Percentiles rank a stretch among this genome's conserved stretches.
These are phyloP conservation scores for Athetis lepigone DNA, from an alignment of 2,888 invertebrate species.

Conservation along the genomic window DNA sequence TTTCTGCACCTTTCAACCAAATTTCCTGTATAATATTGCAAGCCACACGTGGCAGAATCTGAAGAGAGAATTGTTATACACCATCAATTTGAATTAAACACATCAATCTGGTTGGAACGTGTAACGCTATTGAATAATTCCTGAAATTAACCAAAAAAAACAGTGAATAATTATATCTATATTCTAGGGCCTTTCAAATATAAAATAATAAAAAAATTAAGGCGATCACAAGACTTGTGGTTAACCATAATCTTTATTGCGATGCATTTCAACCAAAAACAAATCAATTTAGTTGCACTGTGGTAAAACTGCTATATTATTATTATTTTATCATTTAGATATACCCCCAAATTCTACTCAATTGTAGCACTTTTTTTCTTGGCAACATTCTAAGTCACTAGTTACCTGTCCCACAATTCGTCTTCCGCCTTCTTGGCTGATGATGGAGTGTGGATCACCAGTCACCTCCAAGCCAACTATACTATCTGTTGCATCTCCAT, in stretches of 20 bases:
- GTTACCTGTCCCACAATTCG: conserved; percentile 78
- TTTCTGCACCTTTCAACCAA: too few species aligned
- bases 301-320: background rate
- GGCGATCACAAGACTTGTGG: too few species aligned
- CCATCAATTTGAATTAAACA: background rate
- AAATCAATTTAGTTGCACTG: background rate
- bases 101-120: background rate
- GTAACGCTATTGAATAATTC: background rate
- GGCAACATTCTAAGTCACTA: background rate
- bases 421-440: conserved; percentile 66
- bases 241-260: background rate
- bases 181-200: too few species aligned
- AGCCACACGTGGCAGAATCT: too few species aligned
- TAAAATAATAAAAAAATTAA: too few species aligned
- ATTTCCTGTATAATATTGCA: too few species aligned
- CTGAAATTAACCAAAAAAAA: too few species aligned
- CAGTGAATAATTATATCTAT: too few species aligned
- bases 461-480: conserved; percentile 78
- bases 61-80: too few species aligned
- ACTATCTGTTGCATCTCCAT: conserved; percentile 59
- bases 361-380: too few species aligned
- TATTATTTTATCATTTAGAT: too few species aligned
- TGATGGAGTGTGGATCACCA: conserved; percentile 53
- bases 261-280: background rate
- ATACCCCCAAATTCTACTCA: too few species aligned